Conservation (phyloP, 2,113 vertebrate genomes). For the Sapayoa aenigma region DNA sequence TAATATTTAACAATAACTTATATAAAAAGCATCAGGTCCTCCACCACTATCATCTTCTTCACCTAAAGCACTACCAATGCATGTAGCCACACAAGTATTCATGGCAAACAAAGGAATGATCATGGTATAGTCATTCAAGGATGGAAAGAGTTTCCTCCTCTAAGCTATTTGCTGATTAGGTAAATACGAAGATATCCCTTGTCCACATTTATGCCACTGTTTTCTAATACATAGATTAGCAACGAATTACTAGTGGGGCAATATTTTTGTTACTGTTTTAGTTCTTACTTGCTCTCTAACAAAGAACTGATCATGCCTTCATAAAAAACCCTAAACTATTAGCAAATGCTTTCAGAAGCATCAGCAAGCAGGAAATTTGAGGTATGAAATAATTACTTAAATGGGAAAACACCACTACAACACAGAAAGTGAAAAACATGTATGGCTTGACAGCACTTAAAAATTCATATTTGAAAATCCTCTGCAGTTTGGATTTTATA, state of each 20-base stretch:
- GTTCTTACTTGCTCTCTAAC: neutral
- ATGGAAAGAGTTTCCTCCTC: neutral
- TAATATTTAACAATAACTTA: neutral
- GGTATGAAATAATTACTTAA: neutral
- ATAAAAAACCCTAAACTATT: neutral
- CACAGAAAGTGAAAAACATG: neutral
- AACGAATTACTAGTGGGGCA: neutral
- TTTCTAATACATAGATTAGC: neutral
- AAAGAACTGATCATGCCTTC: neutral
- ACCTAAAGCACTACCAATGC: neutral
- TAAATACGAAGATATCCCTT: neutral
- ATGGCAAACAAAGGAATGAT: neutral
- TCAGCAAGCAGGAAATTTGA: neutral
- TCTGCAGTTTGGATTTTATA: neutral
- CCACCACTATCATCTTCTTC: neutral
- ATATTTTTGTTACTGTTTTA: neutral
- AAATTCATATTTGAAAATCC: neutral
- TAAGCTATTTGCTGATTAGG: neutral
- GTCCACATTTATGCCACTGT: neutral
- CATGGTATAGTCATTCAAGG: neutral
- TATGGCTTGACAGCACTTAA: neutral
- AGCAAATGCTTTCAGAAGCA: neutral
- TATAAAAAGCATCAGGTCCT: neutral
- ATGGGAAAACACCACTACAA: neutral
- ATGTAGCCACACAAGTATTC: neutral